Evolutionary conservation across 2,113 vertebrate species (phyloP).

Genomic region (Protobothrops flavoviridis): DNA sequence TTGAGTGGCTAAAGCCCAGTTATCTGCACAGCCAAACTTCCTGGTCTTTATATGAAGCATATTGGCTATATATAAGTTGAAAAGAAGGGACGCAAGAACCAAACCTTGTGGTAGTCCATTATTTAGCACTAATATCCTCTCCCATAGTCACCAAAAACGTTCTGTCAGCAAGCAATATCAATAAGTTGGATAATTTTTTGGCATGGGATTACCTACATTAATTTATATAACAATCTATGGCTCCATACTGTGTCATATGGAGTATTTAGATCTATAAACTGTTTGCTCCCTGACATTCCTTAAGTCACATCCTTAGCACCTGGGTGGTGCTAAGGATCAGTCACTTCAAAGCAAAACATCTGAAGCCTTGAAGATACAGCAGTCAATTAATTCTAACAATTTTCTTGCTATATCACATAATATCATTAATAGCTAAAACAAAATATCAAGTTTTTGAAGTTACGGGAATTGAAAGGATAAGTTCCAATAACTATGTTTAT

Average conservation of each 20-base stretch:
- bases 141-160: neutral
- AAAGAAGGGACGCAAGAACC: neutral
- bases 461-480: neutral
- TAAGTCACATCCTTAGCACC: too few species aligned
- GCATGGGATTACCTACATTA: neutral
- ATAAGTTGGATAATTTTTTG: neutral
- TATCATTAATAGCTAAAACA: neutral
- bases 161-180: neutral
- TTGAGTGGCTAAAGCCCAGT: neutral
- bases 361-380: neutral
- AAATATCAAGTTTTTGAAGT: neutral
- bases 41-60: neutral
- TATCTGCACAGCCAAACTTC: neutral
- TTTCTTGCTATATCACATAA: neutral
- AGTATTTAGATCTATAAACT: neutral
- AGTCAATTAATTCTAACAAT: neutral
- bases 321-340: too few species aligned
- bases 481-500: neutral
- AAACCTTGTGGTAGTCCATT: neutral
- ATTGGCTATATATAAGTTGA: neutral
- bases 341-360: neutral
- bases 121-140: neutral
- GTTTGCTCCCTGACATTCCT: neutral
- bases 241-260: neutral
- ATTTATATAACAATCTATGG: neutral